phyloP scores from a whole-genome alignment of 2,888 invertebrate species.

The Encarsia formosa region DNA sequence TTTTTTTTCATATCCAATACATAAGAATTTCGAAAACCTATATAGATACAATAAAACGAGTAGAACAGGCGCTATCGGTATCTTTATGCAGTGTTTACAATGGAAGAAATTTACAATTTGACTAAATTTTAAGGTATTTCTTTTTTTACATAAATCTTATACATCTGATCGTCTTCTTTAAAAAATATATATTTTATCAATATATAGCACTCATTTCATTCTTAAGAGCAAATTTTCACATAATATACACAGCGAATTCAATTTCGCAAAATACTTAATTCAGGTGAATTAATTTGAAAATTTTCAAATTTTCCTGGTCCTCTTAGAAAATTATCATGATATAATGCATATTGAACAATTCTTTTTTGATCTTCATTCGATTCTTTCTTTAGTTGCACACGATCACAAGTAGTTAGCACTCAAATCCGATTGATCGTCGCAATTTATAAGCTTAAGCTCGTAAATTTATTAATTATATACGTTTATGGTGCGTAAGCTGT shows the following conservation, averaged over 20 bases:
- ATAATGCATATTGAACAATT: constrained; percentile 1
- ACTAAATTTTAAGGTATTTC: no score
- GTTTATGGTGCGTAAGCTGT: not conserved
- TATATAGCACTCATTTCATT: constrained; percentile 2
- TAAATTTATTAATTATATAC: not conserved
- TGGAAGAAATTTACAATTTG: no score
- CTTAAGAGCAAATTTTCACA: constrained; percentile 8
- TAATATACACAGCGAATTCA: constrained; percentile 9
- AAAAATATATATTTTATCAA: constrained; percentile 14
- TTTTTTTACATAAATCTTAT: no score
- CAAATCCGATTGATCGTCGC: constrained; percentile 15
- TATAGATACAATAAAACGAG: no score
- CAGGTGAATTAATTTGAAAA: constrained; percentile 9
- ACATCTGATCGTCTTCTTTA: not conserved
- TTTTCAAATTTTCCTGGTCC: constrained; percentile 13
- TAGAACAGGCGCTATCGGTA: no score
- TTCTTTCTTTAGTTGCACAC: not conserved
- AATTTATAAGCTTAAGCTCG: constrained; percentile 18
- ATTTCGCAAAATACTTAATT: constrained; percentile 6
- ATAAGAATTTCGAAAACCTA: no score
- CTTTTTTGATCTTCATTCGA: not conserved
- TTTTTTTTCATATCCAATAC: no score
- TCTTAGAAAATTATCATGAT: constrained; percentile 14
- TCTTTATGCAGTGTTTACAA: no score
- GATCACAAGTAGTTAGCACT: constrained; percentile 4